Conservation (phyloP, 2,888 invertebrate genomes). For the Drosophila colorata region DNA sequence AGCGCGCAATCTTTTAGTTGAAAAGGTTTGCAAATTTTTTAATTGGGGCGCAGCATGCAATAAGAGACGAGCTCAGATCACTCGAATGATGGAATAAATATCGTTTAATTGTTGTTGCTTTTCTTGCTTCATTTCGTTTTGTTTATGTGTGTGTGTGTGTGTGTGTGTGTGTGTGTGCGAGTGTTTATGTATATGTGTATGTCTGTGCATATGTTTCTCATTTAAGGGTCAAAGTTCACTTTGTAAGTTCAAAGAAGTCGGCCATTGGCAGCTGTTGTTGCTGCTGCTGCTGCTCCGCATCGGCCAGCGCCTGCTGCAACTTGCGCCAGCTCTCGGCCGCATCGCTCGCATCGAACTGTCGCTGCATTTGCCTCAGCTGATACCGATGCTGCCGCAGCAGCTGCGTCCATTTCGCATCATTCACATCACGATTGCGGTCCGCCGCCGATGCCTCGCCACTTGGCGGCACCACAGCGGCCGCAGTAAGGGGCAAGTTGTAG, state of each 20-base stretch:
- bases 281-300: conserved; percentile 46
- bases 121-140: conserved; percentile 20
- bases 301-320: conserved; percentile 53
- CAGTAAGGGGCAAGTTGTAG: conserved; percentile 35
- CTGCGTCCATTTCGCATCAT: conserved; percentile 55
- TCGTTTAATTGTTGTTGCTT: conserved; percentile 57
- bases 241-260: conserved; percentile 63
- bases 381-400: conserved; percentile 63
- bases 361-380: conserved; percentile 37
- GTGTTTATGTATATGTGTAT: conserved; percentile 23
- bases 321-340: conserved; percentile 68
- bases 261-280: conserved; percentile 34
- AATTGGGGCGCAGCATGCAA: conserved; percentile 65
- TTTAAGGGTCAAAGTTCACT: conserved; percentile 51
- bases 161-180: conserved; percentile 12
- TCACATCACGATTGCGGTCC: conserved; percentile 32
- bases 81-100: conserved; percentile 61
- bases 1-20: conserved; percentile 11
- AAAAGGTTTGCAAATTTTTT: conserved; percentile 13
- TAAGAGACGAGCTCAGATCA: conserved; percentile 37
- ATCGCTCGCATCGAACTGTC: conserved; percentile 55
- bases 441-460: conserved; percentile 9
- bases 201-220: conserved; percentile 13
- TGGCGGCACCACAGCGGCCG: conserved; percentile 16
- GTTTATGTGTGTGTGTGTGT: conserved; percentile 14